Evolutionary conservation across 2,888 invertebrate species (phyloP).

Genomic region (Lasiommata megera): DNA sequence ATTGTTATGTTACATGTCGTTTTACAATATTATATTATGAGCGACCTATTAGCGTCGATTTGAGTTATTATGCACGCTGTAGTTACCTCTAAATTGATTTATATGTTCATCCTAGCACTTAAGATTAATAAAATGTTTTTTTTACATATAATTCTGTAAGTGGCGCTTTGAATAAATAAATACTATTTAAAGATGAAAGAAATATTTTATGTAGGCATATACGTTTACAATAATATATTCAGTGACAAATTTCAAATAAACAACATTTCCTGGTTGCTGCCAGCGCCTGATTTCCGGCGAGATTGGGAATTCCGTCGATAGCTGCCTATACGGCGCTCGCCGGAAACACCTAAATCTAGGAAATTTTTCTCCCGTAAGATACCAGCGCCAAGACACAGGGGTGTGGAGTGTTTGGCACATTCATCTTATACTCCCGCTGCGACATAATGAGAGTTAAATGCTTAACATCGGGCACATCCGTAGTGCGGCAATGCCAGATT

Average conservation of each 20-base stretch:
- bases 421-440: constrained; percentile 36
- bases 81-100: too few relatives aligned
- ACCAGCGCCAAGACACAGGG: constrained; percentile 30
- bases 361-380: constrained; percentile 46
- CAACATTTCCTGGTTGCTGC: constrained; percentile 26
- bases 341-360: constrained; percentile 53
- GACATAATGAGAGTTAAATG: constrained; percentile 57
- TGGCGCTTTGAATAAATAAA: too few relatives aligned
- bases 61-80: too few relatives aligned
- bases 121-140: too few relatives aligned
- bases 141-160: too few relatives aligned
- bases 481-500: constrained; percentile 51
- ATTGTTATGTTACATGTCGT: too few relatives aligned
- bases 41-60: too few relatives aligned
- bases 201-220: too few relatives aligned
- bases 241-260: constrained; percentile 23
- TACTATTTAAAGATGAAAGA: too few relatives aligned
- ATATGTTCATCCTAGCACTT: too few relatives aligned
- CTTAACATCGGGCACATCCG: constrained; percentile 55
- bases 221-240: constrained; percentile 2
- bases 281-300: constrained; percentile 50
- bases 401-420: constrained; percentile 51
- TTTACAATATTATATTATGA: too few relatives aligned
- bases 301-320: constrained; percentile 48
- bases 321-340: constrained; percentile 37